These are phyloP conservation scores for Onychomys arenicola DNA, from an alignment of 2,797 vertebrate genomes.

Conservation along the genomic window DNA sequence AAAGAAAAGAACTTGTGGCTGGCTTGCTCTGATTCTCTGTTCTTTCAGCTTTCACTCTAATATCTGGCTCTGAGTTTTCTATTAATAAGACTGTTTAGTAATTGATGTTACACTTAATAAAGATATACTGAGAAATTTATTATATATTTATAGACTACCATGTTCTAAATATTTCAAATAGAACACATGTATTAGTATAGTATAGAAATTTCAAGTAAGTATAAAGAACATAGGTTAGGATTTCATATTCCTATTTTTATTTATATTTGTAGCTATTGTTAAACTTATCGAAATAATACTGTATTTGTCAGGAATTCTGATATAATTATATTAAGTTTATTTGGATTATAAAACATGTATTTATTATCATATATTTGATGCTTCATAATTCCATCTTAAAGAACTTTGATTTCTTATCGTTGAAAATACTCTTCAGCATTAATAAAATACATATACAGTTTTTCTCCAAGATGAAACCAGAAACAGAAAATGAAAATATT, in stretches of 20 bases:
- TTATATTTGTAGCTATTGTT: neutral
- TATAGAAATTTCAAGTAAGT: neutral
- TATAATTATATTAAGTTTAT: neutral
- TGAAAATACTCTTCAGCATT: neutral
- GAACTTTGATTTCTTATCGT: neutral
- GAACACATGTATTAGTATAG: neutral
- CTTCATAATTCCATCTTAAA: neutral
- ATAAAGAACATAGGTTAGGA: neutral
- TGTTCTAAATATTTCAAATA: neutral
- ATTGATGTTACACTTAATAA: neutral
- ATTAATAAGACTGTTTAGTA: no score
- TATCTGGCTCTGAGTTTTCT: no score
- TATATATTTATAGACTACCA: neutral
- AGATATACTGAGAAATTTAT: neutral
- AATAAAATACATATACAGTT: neutral
- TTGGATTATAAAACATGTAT: neutral
- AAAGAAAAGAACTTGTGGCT: no score
- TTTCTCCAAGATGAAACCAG: neutral
- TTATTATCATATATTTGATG: neutral
- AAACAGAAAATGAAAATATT: neutral
- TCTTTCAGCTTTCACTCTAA: no score
- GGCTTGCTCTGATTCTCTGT: no score
- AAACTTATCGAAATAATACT: neutral
- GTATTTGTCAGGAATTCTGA: neutral
- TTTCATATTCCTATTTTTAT: neutral